Evolutionary conservation across 2,113 vertebrate genomes (phyloP), one percentile per base, ranked within the genome.

Genomic region (Ictalurus punctatus): DNA sequence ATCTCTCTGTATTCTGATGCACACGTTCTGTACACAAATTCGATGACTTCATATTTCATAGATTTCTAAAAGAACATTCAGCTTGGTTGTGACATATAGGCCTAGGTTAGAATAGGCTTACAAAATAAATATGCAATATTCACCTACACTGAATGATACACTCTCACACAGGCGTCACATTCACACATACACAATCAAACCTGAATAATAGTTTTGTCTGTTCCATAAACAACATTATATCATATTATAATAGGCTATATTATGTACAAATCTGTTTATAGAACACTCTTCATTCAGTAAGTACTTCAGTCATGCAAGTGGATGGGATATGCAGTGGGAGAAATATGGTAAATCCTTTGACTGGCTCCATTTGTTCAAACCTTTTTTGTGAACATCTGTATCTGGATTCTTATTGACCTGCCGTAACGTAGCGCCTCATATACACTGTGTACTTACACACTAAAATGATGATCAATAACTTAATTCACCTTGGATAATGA

Each of bases 261-360:
- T 93, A 94, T 96, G 90, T 96, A 96, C 95, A 96, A 93, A 94
- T 93, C 93, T 94, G 92, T 95, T 93, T 95, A 93, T 95, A 92
- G 92, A 94, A 94, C 94, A 94, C 90, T 92, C 73, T 92, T 95
- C 93, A 95, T 95, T 95, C 94, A 94, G 94, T 94, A 95, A 94
- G 92, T 94, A 78, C 85, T 83, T 67, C 85, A 95, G 87, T 92
- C 95, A 96, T 96, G 95, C 95, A 95, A 95, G 56, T 12, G n/a
- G 23, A 25, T 65, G 74, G 80, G 58, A 14, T 81, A 65, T 19
- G 71, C 87, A 84, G 69, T n/a, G 37, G 37, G 69, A 78, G 56
- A 84, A 73, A 61, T 65, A 23, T 19, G 40, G 58, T 40, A 48
- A n/a, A 48, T 71, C 52, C 23, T 21, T 21, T 71, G 65, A 58